These are phyloP conservation scores for Epiblema foenella DNA, from an alignment of 2,888 invertebrate genomes.

Conservation along the genomic window DNA sequence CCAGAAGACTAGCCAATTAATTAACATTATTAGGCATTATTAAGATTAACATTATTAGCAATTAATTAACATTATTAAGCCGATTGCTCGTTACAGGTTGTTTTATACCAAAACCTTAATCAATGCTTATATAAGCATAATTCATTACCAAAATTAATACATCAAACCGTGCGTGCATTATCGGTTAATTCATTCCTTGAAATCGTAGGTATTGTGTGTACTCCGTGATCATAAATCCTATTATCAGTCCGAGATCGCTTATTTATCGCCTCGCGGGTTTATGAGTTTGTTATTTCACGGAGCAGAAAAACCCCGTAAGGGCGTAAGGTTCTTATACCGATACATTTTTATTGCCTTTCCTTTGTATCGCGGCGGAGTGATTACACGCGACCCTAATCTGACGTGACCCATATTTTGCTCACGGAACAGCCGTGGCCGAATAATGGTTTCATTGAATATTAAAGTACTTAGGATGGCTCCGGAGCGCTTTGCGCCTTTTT, in stretches of 20 bases:
- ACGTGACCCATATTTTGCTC: constrained; percentile 41
- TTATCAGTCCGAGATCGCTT: constrained; percentile 31
- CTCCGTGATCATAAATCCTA: constrained; percentile 38
- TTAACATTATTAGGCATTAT: background rate
- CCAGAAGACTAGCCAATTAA: too few relatives aligned
- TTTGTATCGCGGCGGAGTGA: constrained; percentile 25
- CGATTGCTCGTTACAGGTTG: background rate
- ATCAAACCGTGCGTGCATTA: constrained; percentile 2
- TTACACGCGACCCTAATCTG: constrained; percentile 39
- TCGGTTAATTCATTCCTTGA: constrained; percentile 5
- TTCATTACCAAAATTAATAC: constrained; percentile 4
- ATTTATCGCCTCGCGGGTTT: constrained; percentile 30
- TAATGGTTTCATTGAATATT: constrained; percentile 43
- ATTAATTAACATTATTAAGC: background rate
- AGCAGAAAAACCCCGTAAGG: constrained; percentile 10
- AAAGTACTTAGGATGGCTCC: constrained; percentile 32
- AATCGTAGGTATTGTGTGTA: constrained; percentile 23
- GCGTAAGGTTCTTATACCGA: background rate
- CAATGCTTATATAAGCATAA: background rate
- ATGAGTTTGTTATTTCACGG: constrained; percentile 10
- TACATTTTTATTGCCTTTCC: constrained; percentile 12
- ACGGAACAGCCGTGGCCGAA: constrained; percentile 29
- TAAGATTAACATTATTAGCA: too few relatives aligned
- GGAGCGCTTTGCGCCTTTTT: constrained; percentile 11
- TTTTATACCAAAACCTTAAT: background rate